Conservation (phyloP, 1,140 invertebrate species). For the Lutraria rhynchaena region DNA sequence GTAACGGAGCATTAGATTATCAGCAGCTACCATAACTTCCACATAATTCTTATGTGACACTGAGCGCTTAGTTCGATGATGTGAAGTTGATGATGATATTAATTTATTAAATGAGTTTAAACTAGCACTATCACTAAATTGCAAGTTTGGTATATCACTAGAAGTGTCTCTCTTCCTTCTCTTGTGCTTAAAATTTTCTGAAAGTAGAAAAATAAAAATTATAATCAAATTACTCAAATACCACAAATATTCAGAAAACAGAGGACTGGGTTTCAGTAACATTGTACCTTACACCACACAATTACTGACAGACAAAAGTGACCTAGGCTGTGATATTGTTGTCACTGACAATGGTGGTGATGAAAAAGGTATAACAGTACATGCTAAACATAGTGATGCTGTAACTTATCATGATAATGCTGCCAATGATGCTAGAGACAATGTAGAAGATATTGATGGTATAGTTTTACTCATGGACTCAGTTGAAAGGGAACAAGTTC, state of each 20-base stretch:
- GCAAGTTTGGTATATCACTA: conserved; percentile 46
- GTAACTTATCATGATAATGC: not conserved
- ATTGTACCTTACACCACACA: conserved; percentile 2
- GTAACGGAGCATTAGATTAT: conserved; percentile 90
- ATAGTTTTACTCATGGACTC: too few species aligned
- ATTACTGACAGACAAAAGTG: not conserved
- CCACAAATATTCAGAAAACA: too few species aligned
- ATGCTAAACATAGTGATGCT: conserved; percentile 12
- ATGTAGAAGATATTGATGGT: not conserved
- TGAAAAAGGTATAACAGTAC: not conserved
- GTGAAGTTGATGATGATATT: conserved; percentile 46
- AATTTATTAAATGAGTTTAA: conserved; percentile 48
- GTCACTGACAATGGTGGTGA: conserved; percentile 6
- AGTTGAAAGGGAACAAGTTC: too few species aligned
- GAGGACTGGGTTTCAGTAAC: too few species aligned
- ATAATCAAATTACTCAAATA: too few species aligned
- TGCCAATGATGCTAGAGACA: not conserved
- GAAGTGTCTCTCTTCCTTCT: conserved; percentile 47
- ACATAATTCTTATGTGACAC: conserved; percentile 88
- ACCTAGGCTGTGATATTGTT: not conserved
- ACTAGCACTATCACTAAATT: conserved; percentile 47
- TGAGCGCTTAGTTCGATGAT: conserved; percentile 68
- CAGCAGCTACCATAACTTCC: conserved; percentile 93
- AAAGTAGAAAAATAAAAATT: conserved; percentile 30
- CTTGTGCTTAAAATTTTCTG: conserved; percentile 63